Evolutionary conservation across 2,888 invertebrate species (phyloP).

Genomic region (Metacarcinus magister): DNA sequence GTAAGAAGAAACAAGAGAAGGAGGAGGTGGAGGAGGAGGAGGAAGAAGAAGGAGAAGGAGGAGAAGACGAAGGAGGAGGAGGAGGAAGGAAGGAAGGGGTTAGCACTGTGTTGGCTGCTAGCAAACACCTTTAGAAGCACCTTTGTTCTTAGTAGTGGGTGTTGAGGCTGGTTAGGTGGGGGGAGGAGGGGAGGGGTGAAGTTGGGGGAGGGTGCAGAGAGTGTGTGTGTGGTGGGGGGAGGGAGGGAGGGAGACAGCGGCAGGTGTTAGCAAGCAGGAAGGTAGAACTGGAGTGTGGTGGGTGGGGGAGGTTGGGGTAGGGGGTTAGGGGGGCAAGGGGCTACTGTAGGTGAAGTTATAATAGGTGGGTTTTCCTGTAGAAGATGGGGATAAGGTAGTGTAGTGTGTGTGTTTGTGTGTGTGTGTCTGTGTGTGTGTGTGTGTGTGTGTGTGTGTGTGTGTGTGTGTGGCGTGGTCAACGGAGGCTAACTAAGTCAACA

Average conservation of each 20-base stretch:
- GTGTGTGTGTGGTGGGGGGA: background rate
- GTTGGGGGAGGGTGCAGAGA: background rate
- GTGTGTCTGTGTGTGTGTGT: background rate
- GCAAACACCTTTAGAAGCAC: background rate
- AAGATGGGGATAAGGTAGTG: background rate
- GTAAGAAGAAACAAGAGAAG: background rate
- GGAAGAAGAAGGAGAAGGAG: background rate
- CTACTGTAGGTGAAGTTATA: background rate
- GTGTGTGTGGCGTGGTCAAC: background rate
- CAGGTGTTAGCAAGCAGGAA: background rate
- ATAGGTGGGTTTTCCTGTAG: background rate
- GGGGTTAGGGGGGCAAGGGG: background rate
- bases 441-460: background rate
- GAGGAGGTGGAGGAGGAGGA: background rate
- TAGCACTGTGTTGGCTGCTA: background rate
- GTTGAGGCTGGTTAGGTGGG: background rate
- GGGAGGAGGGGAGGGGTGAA: background rate
- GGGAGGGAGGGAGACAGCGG: background rate
- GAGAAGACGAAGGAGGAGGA: too few relatives aligned
- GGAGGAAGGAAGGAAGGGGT: slow-evolving; percentile 17
- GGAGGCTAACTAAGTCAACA: slow-evolving; percentile 11
- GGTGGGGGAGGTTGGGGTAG: background rate
- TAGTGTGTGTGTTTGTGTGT: background rate
- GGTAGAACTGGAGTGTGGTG: background rate
- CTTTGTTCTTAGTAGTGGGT: slow-evolving; percentile 45